Evolutionary conservation across 2,797 vertebrate genomes (phyloP), one percentile per base, ranked within the genome.

Genomic region (Sebastes baramenuke): DNA sequence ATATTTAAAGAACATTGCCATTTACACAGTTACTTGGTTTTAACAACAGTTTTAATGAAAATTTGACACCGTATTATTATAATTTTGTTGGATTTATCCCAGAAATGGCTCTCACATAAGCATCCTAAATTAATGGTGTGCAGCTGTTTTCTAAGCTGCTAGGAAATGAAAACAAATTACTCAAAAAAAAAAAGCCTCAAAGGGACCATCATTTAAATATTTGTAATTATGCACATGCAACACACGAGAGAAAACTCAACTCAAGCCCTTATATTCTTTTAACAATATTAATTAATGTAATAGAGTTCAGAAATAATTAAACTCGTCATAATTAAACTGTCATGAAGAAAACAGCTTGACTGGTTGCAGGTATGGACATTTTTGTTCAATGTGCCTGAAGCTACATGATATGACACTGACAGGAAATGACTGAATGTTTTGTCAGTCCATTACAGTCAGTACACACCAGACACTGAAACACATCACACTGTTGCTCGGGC

Each of bases 401-500:
- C 42, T 46, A 62, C 3, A 42, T 55, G 22, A 54, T 36, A 14
- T 32, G 18, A 32, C 32, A 38, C 60, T 46, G 30, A 70, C 66
- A 42, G 62, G 38, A 22, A 71, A 30, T 55, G n/a, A 7, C 24
- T 61, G 18, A 29, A 55, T 22, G 42, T 75, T 73, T 38, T 49
- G 49, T 42, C 29, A 52, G 20, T 27, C 68, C 22, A 22, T 67
- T 64, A 22, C 36, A 62, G 36, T n/a, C 18, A n/a, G 16, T 18
- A 14, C 58, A 64, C 22, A 56, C 22, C 36, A 67, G 24, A 8
- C 34, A 65, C 67, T 25, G 10, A 79, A 77, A 58, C 8, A 18
- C 59, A 67, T 64, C 69, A 61, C 70, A 64, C 54, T 73, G 76
- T 55, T 67, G 66, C 66, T 65, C 49, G 32, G n/a, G 52, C 54